phyloP scores from a whole-genome alignment of 2,113 vertebrate species.

The Oncorhynchus nerka region DNA sequence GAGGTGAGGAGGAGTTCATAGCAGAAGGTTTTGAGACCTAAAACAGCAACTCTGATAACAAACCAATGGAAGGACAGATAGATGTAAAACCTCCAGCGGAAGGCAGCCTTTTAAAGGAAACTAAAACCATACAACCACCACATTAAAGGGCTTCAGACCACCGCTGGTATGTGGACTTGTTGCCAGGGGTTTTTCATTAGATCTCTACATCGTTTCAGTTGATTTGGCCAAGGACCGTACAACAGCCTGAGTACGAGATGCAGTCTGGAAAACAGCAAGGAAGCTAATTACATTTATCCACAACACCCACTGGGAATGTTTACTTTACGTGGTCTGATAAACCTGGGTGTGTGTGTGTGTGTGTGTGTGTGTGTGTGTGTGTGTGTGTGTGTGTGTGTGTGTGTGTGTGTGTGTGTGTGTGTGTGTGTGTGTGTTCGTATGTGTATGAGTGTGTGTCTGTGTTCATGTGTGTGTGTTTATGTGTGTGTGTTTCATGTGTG shows the following conservation, averaged over 20 bases:
- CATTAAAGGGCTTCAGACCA: constrained; percentile 73
- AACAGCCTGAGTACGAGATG: constrained; percentile 73
- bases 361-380: too few relatives aligned
- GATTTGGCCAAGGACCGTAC: constrained; percentile 75
- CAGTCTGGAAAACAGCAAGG: constrained; percentile 71
- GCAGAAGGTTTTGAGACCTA: constrained; percentile 39
- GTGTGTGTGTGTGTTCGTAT: too few relatives aligned
- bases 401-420: too few relatives aligned
- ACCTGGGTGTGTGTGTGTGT: neutral
- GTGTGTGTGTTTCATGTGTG: too few relatives aligned
- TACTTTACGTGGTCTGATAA: constrained; percentile 71
- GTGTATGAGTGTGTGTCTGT: too few relatives aligned
- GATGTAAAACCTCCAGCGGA: constrained; percentile 56
- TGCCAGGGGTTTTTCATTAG: constrained; percentile 77
- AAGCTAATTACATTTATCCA: constrained; percentile 77
- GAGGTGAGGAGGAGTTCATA: constrained; percentile 41
- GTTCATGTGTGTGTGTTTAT: neutral
- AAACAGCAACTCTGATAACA: constrained; percentile 36
- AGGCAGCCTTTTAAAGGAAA: constrained; percentile 71
- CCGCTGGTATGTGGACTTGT: constrained; percentile 67
- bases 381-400: too few relatives aligned
- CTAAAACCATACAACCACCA: constrained; percentile 72
- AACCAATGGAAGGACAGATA: constrained; percentile 63
- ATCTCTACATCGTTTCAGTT: constrained; percentile 67
- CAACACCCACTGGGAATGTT: constrained; percentile 73